A percentile compares a stretch with the other conserved stretches of the same genome.
phyloP scores from a whole-genome alignment of 1,140 invertebrate species.

The Lasaia peninsularis region DNA sequence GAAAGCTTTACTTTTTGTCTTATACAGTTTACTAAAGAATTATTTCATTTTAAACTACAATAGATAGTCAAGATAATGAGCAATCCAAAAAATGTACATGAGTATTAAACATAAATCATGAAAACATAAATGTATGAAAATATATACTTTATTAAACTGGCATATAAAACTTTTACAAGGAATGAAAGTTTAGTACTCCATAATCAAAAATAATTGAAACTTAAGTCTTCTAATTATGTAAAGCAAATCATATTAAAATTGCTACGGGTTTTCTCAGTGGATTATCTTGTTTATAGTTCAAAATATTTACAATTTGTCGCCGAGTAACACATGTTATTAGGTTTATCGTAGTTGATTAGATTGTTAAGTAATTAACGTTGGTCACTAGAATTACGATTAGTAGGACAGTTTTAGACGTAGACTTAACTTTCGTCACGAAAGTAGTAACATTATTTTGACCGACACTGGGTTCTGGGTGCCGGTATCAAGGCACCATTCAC shows the following conservation, averaged over 20 bases:
- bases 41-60: too few species aligned
- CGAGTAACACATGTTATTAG: slow-evolving; percentile 46
- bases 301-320: slow-evolving; percentile 48
- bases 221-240: neutral
- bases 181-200: too few species aligned
- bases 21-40: too few species aligned
- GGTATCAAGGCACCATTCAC: slow-evolving; percentile 46
- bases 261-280: slow-evolving; percentile 8
- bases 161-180: too few species aligned
- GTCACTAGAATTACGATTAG: slow-evolving; percentile 18
- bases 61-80: too few species aligned
- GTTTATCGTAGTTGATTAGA: slow-evolving; percentile 41
- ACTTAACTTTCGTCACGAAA: slow-evolving; percentile 37
- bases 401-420: slow-evolving; percentile 29
- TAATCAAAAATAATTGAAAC: neutral
- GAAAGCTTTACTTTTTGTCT: too few species aligned
- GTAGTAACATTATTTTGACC: slow-evolving; percentile 44
- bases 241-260: slow-evolving; percentile 15
- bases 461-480: slow-evolving; percentile 51
- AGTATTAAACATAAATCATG: too few species aligned
- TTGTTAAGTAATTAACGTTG: slow-evolving; percentile 34
- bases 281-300: slow-evolving; percentile 25
- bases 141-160: too few species aligned
- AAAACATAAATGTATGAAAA: too few species aligned
- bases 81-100: too few species aligned